These are phyloP conservation scores for Leptestheria dahalacensis DNA, from an alignment of 1,140 invertebrate species.

Conservation along the genomic window DNA sequence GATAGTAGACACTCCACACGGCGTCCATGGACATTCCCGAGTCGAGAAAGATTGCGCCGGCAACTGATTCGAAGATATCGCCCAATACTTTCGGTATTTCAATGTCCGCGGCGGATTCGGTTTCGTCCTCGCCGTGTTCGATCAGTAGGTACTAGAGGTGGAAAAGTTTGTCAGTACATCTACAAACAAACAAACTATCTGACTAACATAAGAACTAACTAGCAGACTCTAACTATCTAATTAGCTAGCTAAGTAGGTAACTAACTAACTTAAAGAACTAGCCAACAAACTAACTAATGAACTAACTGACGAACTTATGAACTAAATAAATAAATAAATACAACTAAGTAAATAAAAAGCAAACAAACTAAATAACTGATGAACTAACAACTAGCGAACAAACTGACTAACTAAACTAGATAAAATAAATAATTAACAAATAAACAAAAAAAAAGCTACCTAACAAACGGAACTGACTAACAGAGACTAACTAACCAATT, in stretches of 20 bases:
- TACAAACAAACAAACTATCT: neutral
- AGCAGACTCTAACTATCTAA: neutral
- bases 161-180: neutral
- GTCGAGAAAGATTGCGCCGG: conserved; percentile 93
- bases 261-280: neutral
- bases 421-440: too few relatives aligned
- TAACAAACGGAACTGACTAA: too few relatives aligned
- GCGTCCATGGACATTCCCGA: conserved; percentile 86
- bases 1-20: conserved; percentile 90
- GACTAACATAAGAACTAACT: neutral
- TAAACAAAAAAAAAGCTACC: too few relatives aligned
- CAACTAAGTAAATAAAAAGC: too few relatives aligned
- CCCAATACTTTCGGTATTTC: conserved; percentile 98
- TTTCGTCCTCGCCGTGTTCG: conserved; percentile 63
- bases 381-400: too few relatives aligned
- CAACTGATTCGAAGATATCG: conserved; percentile 95
- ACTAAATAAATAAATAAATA: too few relatives aligned
- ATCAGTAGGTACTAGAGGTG: neutral
- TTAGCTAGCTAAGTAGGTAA: neutral
- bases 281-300: neutral
- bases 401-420: too few relatives aligned
- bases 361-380: too few relatives aligned
- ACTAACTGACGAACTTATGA: too few relatives aligned
- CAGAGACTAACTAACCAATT: too few relatives aligned
- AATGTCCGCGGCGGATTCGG: conserved; percentile 85